Conservation (phyloP, 2,113 vertebrate species). For the Rhinoptilus africanus region DNA sequence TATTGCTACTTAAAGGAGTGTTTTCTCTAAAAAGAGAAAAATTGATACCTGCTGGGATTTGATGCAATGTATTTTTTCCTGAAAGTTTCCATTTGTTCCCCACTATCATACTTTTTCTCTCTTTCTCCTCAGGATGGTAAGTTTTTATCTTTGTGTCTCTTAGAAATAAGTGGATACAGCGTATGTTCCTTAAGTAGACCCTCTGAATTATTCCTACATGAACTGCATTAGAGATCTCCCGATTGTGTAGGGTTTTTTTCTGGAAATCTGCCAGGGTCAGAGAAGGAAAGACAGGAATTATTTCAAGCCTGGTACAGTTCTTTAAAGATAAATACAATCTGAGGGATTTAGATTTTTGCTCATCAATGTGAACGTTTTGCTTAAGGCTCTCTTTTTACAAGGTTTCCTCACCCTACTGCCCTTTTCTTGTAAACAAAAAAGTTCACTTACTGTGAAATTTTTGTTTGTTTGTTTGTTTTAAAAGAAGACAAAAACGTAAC, state of each 20-base stretch:
- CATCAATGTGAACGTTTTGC: not conserved
- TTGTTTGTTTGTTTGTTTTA: not conserved
- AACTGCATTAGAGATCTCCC: not conserved
- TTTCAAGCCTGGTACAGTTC: not conserved
- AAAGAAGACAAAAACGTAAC: not conserved
- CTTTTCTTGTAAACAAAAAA: not conserved
- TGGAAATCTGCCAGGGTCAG: conserved; percentile 2
- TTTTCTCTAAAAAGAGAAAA: not conserved
- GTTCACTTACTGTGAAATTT: not conserved
- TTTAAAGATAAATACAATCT: not conserved
- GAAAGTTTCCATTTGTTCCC: not conserved
- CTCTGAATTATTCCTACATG: not conserved
- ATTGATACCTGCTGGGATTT: not conserved
- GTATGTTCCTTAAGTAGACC: conserved; percentile 6
- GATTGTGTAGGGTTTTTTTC: not conserved
- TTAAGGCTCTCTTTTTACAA: not conserved
- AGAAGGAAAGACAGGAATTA: not conserved
- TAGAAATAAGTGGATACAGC: not conserved
- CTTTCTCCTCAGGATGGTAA: not conserved
- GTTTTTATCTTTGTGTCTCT: not conserved
- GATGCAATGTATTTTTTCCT: not conserved
- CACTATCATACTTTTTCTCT: not conserved
- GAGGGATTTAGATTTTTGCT: not conserved
- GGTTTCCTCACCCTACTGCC: not conserved
- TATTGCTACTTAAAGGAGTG: not conserved